Conservation (phyloP, 2,888 invertebrate species). For the Dryomyza anilis region DNA sequence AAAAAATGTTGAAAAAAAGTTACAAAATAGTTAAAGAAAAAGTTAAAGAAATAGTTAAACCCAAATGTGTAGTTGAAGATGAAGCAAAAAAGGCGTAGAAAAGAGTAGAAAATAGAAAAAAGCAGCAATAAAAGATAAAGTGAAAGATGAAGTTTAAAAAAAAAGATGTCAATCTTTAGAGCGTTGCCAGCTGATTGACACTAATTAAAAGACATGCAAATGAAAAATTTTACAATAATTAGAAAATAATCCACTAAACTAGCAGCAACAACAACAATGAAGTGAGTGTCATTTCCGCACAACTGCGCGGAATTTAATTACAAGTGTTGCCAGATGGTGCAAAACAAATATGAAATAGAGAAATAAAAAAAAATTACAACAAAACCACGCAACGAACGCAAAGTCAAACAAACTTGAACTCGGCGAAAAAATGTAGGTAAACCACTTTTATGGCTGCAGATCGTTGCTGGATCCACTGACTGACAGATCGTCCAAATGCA, state of each 20-base stretch:
- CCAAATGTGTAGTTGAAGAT: too few species aligned
- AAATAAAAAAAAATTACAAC: neutral
- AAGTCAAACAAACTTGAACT: conserved; percentile 2
- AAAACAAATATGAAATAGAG: too few species aligned
- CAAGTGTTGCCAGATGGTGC: conserved; percentile 1
- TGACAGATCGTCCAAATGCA: neutral
- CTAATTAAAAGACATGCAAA: conserved; percentile 3
- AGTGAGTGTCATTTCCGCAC: conserved; percentile 8
- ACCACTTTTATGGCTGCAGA: conserved; percentile 1
- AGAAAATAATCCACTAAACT: neutral
- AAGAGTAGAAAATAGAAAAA: too few species aligned
- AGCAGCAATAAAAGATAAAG: too few species aligned
- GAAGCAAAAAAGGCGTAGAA: too few species aligned
- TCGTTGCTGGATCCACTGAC: neutral
- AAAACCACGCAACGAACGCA: neutral
- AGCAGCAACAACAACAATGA: neutral
- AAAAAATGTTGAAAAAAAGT: too few species aligned
- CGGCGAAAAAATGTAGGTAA: conserved; percentile 2
- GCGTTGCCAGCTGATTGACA: too few species aligned
- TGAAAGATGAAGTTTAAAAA: too few species aligned
- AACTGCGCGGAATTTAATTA: neutral
- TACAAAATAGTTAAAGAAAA: too few species aligned
- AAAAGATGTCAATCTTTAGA: too few species aligned
- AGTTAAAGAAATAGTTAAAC: too few species aligned
- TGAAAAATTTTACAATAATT: neutral